These are phyloP conservation scores for Agelastica alni DNA, from an alignment of 2,888 invertebrate species.

Conservation along the genomic window DNA sequence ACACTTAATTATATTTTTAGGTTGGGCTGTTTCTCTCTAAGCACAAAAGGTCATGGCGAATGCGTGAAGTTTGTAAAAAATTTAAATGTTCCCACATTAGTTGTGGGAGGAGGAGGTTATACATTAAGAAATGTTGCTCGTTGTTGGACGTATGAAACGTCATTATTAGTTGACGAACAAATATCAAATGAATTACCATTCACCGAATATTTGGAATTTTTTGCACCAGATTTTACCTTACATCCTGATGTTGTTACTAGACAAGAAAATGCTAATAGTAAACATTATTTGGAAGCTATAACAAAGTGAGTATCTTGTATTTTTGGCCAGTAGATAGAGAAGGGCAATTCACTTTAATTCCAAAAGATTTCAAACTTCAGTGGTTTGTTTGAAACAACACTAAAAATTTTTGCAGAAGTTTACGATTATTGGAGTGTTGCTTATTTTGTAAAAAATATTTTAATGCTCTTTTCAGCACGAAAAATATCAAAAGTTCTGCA, in stretches of 20 bases:
- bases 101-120: constrained; percentile 74
- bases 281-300: constrained; percentile 93
- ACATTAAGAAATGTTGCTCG: constrained; percentile 95
- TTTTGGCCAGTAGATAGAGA: too few relatives aligned
- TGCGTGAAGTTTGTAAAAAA: constrained; percentile 96
- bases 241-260: constrained; percentile 90
- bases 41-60: constrained; percentile 94
- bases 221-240: constrained; percentile 94
- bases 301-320: constrained; percentile 61
- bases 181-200: constrained; percentile 95
- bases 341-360: too few relatives aligned
- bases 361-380: too few relatives aligned
- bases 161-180: constrained; percentile 87
- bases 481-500: too few relatives aligned
- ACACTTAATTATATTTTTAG: constrained; percentile 47
- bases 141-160: constrained; percentile 99
- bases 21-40: constrained; percentile 94
- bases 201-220: constrained; percentile 95
- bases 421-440: too few relatives aligned
- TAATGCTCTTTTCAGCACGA: too few relatives aligned
- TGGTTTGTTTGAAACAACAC: too few relatives aligned
- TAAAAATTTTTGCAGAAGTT: too few relatives aligned
- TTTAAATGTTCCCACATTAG: constrained; percentile 81
- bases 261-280: constrained; percentile 92
- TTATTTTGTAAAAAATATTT: too few relatives aligned